Evolutionary conservation across 2,888 invertebrate species (phyloP), one percentile per base, ranked within the genome.

Genomic region (Caenorhabditis wallacei): DNA sequence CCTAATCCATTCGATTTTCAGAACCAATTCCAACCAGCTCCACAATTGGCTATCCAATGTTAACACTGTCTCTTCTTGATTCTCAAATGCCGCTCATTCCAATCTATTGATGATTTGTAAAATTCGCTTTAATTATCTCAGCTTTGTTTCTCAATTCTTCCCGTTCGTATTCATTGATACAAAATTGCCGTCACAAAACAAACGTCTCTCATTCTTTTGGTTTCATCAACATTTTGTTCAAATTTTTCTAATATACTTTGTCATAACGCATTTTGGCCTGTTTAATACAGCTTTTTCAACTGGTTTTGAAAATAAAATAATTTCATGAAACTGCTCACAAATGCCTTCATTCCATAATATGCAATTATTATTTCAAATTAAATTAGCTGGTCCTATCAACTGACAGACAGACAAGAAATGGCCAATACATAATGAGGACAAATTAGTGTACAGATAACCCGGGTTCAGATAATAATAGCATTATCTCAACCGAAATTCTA

Each of bases 381-480:
- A 51, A 59, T 59, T 40, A 66, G 26, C 57, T 46, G 46, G 20
- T 61, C 35, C 51, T 30, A 24, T 61, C 24, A 61, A 71, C 61
- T 24, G 30, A 40, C 26, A n/a, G n/a, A 61, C 61, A 69, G 78
- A 78, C 78, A 78, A 78, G 78, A 78, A 54, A 70, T 78, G 78
- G 78, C 78, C 68, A 30, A 30, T 30, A 30, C 30, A 30, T 30
- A 69, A 43, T 13, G 13, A 40, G 2, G 48, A 46, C 54, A 37
- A 51, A 46, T 56, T 13, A 24, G 35, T 43, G 30, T 30, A 30
- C 30, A 30, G 8, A 51, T 64, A 66, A 78, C 66, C 76, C 61
- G 71, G 70, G 37, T 43, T 30, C 24, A 22, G 54, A 56, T 69
- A 40, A 59, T 56, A 5, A 40, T 5, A 30, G 8, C 18, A 54